Base-by-base conservation (phyloP, 2,113 vertebrate genomes). In the Butorides virescens region DNA sequence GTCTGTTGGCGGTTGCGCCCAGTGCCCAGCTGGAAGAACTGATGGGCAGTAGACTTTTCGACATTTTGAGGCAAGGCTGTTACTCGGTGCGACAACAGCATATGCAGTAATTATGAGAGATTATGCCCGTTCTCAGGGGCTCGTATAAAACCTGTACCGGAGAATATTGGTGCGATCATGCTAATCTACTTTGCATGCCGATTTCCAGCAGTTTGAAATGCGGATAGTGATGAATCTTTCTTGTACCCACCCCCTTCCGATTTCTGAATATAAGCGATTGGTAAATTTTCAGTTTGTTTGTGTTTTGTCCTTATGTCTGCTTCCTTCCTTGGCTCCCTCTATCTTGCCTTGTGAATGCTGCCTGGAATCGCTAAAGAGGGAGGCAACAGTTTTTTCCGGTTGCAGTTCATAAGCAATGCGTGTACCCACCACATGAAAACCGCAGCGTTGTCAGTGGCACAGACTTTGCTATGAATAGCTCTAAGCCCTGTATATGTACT, bases 201-300 rank as follows among this genome's bases (percentile, higher is more conserved):
- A 3, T 91, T 95, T 93, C 77, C 80, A 95, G 89, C 84, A 86
- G 94, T 87, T 87, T 86, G 53, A 90, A 96, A 84, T 85, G 92
- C 86, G 84, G 90, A 90, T 42, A 30, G 80, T 56, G 65, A 90
- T 81, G 68, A 63, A 14, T 80, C n/a, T 84, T 93, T 55, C 68
- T 55, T 29, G 14, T 56, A 37, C 19, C 15, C 56, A 42, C 53
- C 49, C 49, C 21, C 36, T 14, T 50, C 68, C 27, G 25, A 46
- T 75, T 92, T 91, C 91, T 91, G 75, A 74, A 63, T 92, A 72
- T 74, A 81, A 95, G 63, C 11, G 72, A 94, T 79, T 25, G 80
- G 88, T 96, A 94, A 80, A 92, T 94, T 77, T 96, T 96, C 77
- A 53, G 81, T 96, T 96, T 97, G 96, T 96, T 97, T 96, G 96